Evolutionary conservation across 2,797 vertebrate species (phyloP), one percentile per base, ranked within the genome.

Genomic region (Lycodopsis pacificus): DNA sequence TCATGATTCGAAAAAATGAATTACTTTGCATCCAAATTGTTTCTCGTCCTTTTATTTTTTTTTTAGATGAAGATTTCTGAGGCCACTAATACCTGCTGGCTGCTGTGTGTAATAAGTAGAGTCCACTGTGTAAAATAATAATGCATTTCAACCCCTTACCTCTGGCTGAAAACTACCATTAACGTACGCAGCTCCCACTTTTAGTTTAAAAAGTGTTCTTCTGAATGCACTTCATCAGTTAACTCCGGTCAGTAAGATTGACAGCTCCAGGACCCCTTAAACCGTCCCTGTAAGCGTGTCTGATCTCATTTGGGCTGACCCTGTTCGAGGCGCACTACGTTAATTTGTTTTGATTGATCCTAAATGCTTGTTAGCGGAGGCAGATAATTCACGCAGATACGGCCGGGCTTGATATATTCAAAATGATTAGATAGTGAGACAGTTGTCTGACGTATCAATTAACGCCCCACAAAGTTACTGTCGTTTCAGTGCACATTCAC

Each of bases 281-380:
- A 81, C 81, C 58, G 58, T 79, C 57, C 76, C 80, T 87, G 70
- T 82, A 73, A 91, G 82, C 63, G 49, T 82, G 81, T 87, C 90
- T 77, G 80, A 90, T 90, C 88, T 92, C 73, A 87, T 94, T 93
- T 85, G 72, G 40, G 76, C 56, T 85, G 85, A 91, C 77, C 85
- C 86, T 79, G 83, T 87, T 90, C 86, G 83, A 76, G 6, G 62
- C 20, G 68, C 88, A 57, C 56, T 59, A 20, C 30, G 22, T 73
- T 93, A 81, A 93, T 94, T 87, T 89, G 88, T 89, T 94, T 86
- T 89, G 92, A 94, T 89, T 92, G 88, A 90, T 92, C 83, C 87
- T 92, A 86, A 93, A 88, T 85, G 87, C 79, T 86, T 80, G 74
- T 88, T 85, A 86, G 80, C 46, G 17, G 72, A 81, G 82, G 79